A percentile compares a stretch with the other conserved stretches of the same genome.
Conservation (phyloP, 2,888 invertebrate species). For the Agriopis aurantiaria region DNA sequence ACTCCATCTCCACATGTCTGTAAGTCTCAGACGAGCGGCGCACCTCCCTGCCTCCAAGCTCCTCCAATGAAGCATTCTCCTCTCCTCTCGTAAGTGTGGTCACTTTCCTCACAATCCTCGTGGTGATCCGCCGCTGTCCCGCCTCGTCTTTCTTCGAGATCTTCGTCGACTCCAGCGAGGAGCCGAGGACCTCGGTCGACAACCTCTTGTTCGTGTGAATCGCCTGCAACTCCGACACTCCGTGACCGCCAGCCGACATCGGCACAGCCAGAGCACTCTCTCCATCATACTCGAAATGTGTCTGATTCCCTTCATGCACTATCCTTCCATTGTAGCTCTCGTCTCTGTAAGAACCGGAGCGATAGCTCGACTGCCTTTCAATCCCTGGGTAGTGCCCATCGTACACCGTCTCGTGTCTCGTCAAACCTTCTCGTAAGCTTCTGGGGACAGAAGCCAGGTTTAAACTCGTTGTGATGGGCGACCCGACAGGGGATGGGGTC, state of each 20-base stretch:
- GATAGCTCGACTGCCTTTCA: constrained; percentile 74
- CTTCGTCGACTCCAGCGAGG: constrained; percentile 93
- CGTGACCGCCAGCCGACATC: constrained; percentile 74
- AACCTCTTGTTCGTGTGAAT: constrained; percentile 93
- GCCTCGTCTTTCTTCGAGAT: constrained; percentile 92
- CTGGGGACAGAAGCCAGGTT: constrained; percentile 85
- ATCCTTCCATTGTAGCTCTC: constrained; percentile 80
- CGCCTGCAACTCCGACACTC: constrained; percentile 89
- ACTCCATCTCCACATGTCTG: constrained; percentile 86
- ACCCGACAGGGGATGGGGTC: constrained; percentile 82
- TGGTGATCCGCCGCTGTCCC: constrained; percentile 93
- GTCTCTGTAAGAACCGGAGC: constrained; percentile 76
- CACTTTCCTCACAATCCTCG: constrained; percentile 94
- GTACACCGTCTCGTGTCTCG: constrained; percentile 80
- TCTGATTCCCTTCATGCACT: constrained; percentile 81
- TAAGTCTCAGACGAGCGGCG: constrained; percentile 86
- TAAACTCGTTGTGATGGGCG: constrained; percentile 88
- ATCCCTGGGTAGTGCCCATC: constrained; percentile 82
- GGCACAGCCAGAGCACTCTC: constrained; percentile 79
- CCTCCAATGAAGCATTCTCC: constrained; percentile 91
- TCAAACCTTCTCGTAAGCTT: constrained; percentile 84
- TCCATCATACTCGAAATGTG: constrained; percentile 82
- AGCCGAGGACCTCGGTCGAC: constrained; percentile 94
- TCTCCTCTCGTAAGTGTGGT: constrained; percentile 95
- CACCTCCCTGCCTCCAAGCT: constrained; percentile 87